A percentile compares a stretch with the other conserved stretches of the same genome.
Conservation (phyloP, 1,140 invertebrate genomes). For the Drosophila funebris region DNA sequence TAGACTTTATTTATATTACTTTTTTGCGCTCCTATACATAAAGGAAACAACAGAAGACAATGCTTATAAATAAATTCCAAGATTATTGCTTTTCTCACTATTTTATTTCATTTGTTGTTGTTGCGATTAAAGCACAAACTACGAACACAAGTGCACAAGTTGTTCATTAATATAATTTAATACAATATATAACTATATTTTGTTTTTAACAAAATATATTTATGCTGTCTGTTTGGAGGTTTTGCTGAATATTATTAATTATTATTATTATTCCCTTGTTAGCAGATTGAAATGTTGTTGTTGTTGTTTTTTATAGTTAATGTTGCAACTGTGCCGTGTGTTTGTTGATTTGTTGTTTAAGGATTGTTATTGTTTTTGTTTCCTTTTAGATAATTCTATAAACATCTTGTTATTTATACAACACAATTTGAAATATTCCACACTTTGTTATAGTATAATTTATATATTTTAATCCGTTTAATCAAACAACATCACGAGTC, state of each 20-base stretch:
- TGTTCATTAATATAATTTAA: constrained; percentile 24
- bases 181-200: constrained; percentile 20
- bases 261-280: constrained; percentile 26
- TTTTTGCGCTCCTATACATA: too few species aligned
- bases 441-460: constrained; percentile 53
- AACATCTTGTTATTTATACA: constrained; percentile 43
- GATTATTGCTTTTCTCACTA: constrained; percentile 18
- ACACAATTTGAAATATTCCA: constrained; percentile 61
- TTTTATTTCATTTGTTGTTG: constrained; percentile 63
- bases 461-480: constrained; percentile 47
- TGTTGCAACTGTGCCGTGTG: constrained; percentile 25
- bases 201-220: constrained; percentile 67
- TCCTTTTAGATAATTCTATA: constrained; percentile 44
- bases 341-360: constrained; percentile 6
- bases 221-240: constrained; percentile 5
- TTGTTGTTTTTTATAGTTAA: constrained; percentile 3
- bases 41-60: too few species aligned
- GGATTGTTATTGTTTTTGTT: constrained; percentile 31
- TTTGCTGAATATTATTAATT: background rate
- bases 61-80: too few species aligned
- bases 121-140: constrained; percentile 63
- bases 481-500: constrained; percentile 74
- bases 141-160: constrained; percentile 62
- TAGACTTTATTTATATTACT: too few species aligned
- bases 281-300: constrained; percentile 5